Percentiles rank a stretch among this genome's conserved stretches.
phyloP scores from a whole-genome alignment of 1,140 invertebrate species.

The Micrasema longulum region DNA sequence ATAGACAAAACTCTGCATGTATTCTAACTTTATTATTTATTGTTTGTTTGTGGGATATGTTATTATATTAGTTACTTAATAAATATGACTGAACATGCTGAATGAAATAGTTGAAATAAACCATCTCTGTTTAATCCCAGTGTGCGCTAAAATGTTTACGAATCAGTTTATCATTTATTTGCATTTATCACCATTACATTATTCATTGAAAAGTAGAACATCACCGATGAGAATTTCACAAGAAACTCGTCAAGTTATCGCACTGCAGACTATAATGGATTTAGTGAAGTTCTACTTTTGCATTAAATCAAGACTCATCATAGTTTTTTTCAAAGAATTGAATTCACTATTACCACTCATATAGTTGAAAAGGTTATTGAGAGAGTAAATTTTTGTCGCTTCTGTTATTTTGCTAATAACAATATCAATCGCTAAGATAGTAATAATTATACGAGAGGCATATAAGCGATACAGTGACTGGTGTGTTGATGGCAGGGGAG shows the following conservation, averaged over 20 bases:
- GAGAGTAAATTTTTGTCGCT: too few relatives aligned
- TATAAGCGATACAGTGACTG: conserved; percentile 40
- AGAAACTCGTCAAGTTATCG: too few relatives aligned
- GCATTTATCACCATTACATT: conserved; percentile 17
- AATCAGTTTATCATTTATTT: conserved; percentile 20
- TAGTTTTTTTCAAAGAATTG: neutral
- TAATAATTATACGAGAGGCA: conserved; percentile 9
- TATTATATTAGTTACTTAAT: conserved; percentile 42
- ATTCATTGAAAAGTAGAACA: neutral
- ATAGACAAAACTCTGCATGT: conserved; percentile 49
- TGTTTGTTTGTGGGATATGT: conserved; percentile 46
- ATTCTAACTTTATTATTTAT: conserved; percentile 43
- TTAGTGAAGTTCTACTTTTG: too few relatives aligned
- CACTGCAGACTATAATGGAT: too few relatives aligned
- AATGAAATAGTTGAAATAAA: conserved; percentile 48
- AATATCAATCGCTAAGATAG: neutral
- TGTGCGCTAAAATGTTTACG: conserved; percentile 38
- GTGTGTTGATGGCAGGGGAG: conserved; percentile 56
- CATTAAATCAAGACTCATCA: neutral
- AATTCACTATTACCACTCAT: neutral
- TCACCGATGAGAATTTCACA: neutral
- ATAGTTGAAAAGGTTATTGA: too few relatives aligned
- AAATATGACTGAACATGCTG: conserved; percentile 49
- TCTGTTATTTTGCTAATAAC: too few relatives aligned
- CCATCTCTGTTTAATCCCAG: conserved; percentile 19